Base-by-base conservation (phyloP, 2,888 invertebrate genomes). In the Sycophila texana region DNA sequence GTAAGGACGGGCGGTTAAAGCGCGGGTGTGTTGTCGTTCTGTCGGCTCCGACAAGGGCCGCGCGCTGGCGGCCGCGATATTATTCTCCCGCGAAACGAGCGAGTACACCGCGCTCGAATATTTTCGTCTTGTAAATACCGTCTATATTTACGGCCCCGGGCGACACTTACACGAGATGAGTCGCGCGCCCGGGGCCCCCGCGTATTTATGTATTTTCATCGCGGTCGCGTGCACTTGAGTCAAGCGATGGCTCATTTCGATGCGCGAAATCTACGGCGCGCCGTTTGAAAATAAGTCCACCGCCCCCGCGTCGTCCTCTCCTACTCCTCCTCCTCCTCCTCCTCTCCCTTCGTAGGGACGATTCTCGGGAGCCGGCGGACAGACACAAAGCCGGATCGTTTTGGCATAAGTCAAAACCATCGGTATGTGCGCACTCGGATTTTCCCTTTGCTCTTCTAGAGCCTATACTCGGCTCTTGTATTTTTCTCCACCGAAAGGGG, bases 391-490 rank as follows among this genome's bases (percentile, higher is more conserved):
- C 86, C 86, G 82, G 86, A 88, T 89, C 89, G 87, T 87, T 89
- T 89, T 88, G 87, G 88, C 89, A 88, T 89, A 87, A 88, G 88
- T 90, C 88, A 88, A 89, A 89, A 89, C 86, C 85, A 87, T 85
- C 84, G 85, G 84, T 86, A 86, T 86, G 86, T 82, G 77, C 78
- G 84, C 82, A 82, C 70, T 80, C 63, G 22, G 76, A 75, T 66
- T 39, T 63, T 74, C 13, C 60, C 61, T 51, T 66, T 53, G 20
- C 57, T 39, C 39, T 39, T 39, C 39, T 1, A 7, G 39, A 39
- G 39, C 4, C 4, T 4, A 4, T 22, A 4, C 22, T 47, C 14
- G 30, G 49, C 73, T 66, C 49, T 67, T 63, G 63, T 60, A 65
- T 72, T 58, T 72, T 78, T 49, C 66, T 83, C 51, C 30, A 4